Conservation (phyloP, 1,140 invertebrate species). For the Drosophila littoralis region DNA sequence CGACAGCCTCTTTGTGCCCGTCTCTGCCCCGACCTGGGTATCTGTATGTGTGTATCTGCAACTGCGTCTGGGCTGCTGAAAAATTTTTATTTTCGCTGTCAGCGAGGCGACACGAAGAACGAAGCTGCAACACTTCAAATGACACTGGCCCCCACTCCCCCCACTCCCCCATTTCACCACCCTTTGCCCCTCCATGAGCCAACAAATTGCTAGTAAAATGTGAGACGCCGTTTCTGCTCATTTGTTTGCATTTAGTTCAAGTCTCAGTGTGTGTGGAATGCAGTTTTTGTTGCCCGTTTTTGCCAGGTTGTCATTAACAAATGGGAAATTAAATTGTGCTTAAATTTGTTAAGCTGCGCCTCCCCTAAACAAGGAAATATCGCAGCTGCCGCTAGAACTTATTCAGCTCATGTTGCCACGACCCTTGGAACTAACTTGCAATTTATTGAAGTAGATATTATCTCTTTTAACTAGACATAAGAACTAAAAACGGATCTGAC, state of each 20-base stretch:
- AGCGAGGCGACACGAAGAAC: slow-evolving; percentile 59
- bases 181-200: neutral
- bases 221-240: slow-evolving; percentile 39
- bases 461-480: too few species aligned
- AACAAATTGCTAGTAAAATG: slow-evolving; percentile 35
- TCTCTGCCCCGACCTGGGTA: neutral
- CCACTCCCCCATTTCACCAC: neutral
- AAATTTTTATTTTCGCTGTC: slow-evolving; percentile 66
- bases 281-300: slow-evolving; percentile 41
- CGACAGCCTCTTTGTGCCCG: slow-evolving; percentile 31
- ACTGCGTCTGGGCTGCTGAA: slow-evolving; percentile 43
- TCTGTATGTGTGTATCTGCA: slow-evolving; percentile 20
- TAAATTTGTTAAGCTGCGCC: slow-evolving; percentile 44
- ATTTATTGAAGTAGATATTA: too few species aligned
- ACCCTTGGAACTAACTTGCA: too few species aligned
- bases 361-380: neutral
- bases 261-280: slow-evolving; percentile 26
- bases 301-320: slow-evolving; percentile 71
- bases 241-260: slow-evolving; percentile 49
- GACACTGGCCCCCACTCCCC: slow-evolving; percentile 46
- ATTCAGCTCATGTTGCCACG: too few species aligned
- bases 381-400: neutral
- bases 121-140: slow-evolving; percentile 75
- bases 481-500: too few species aligned
- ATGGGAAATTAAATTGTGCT: slow-evolving; percentile 78